Base-by-base conservation (phyloP, 1,140 invertebrate species). In the Drosophila tsacasi region DNA sequence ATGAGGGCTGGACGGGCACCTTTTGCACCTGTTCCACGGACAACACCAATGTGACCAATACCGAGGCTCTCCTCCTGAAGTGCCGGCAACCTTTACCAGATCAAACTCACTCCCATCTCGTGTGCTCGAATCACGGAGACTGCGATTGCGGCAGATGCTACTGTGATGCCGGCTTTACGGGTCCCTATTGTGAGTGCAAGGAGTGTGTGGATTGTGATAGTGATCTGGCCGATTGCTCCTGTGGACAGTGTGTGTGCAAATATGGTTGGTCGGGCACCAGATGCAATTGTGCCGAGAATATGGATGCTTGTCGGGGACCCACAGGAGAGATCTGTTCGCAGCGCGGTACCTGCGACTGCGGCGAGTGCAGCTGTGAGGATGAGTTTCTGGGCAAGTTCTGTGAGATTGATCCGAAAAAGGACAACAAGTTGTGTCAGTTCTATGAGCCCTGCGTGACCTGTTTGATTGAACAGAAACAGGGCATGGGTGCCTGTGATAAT, bases 201-300 rank as follows among this genome's bases (percentile, higher is more conserved):
- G 72, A 91, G 13, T 95, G 94, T 39, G 19, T 58, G 46, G 78
- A 80, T 10, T 94, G 94, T 10, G 94, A 94, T 19, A 80, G 80
- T 5, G 93, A 94, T 35, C 94, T 95, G 49, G 96, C 96, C 6
- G 94, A 92, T 3, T 97, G 97, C 83, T 94, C 94, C 15, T 98
- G 97, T 91, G 97, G 97, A 0, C 92, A 94, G 42, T 98, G 97
- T 92, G 92, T 94, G 0, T 98, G 97, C 91, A 93, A 95, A 12
- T 89, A 94, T 15, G 96, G 95, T 39, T 98, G 97, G 96, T 91
- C 86, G 2, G 91, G 83, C 5, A 83, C 50, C 1, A 59, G 67
- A 3, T 92, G 91, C 61, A 92, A 92, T 42, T 92, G 91, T 60
- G 75, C 78, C 15, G 89, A 82, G 30, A 54, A 76, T 5, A 62